Conservation (phyloP, 2,888 invertebrate genomes). For the Psylliodes chrysocephalus region DNA sequence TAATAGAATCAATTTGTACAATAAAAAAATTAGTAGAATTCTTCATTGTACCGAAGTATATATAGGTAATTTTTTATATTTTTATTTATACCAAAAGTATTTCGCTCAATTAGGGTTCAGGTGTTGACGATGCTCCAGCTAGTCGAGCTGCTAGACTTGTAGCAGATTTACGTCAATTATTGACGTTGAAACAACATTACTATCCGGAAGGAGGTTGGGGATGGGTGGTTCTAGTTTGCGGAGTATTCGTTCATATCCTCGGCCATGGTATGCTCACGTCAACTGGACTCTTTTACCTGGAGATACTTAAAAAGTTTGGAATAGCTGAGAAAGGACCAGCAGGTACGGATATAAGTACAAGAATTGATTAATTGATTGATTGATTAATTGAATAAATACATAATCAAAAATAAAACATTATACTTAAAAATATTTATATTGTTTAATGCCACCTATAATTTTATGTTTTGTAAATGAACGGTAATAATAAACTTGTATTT, state of each 20-base stretch:
- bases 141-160: slow-evolving; percentile 67
- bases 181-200: slow-evolving; percentile 81
- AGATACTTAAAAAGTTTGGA: slow-evolving; percentile 65
- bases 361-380: too few species aligned
- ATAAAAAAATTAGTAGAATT: too few species aligned
- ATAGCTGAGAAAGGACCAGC: slow-evolving; percentile 71
- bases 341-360: slow-evolving; percentile 70
- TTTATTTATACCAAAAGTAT: too few species aligned
- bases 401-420: too few species aligned
- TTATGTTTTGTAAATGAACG: too few species aligned
- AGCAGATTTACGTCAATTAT: slow-evolving; percentile 69
- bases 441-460: too few species aligned
- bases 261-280: slow-evolving; percentile 80
- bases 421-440: too few species aligned
- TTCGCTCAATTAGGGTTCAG: slow-evolving; percentile 53
- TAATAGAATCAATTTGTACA: neutral
- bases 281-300: slow-evolving; percentile 65
- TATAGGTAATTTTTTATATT: too few species aligned
- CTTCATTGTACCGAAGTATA: too few species aligned
- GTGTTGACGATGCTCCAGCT: slow-evolving; percentile 65
- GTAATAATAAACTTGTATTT: too few species aligned
- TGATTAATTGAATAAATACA: too few species aligned
- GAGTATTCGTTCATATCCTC: slow-evolving; percentile 77
- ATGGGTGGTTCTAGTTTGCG: slow-evolving; percentile 81
- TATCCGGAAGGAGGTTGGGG: slow-evolving; percentile 92